A percentile compares a stretch with the other conserved stretches of the same genome.
These are phyloP conservation scores for Acleris cristana DNA, from an alignment of 2,888 invertebrate species.

Conservation along the genomic window DNA sequence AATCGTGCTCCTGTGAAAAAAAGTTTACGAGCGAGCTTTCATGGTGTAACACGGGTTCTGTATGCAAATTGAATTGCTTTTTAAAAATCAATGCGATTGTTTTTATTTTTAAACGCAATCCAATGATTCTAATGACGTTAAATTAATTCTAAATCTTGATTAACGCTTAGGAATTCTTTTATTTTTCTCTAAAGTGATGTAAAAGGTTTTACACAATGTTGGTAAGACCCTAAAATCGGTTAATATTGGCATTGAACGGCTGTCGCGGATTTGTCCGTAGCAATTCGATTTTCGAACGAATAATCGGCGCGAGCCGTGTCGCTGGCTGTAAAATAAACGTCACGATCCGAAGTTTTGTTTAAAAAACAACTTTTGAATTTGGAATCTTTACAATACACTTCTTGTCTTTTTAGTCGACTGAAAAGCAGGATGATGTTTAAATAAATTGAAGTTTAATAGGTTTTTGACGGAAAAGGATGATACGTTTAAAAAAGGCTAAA, in stretches of 20 bases:
- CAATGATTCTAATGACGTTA: too few species aligned
- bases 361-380: conserved; percentile 43
- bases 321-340: conserved; percentile 55
- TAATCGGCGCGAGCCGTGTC: conserved; percentile 56
- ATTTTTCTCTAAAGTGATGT: too few species aligned
- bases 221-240: conserved; percentile 56
- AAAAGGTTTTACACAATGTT: conserved; percentile 6
- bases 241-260: conserved; percentile 78
- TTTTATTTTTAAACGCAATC: background rate
- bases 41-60: conserved; percentile 22
- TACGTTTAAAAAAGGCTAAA: too few species aligned
- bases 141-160: background rate
- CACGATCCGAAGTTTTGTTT: conserved; percentile 53
- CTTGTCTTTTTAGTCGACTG: conserved; percentile 1
- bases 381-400: conserved; percentile 21
- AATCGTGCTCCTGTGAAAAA: conserved; percentile 74
- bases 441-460: too few species aligned
- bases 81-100: background rate
- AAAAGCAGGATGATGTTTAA: too few species aligned
- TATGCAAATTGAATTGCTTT: conserved; percentile 7
- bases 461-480: background rate
- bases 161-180: too few species aligned
- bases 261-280: conserved; percentile 67
- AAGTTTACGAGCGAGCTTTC: conserved; percentile 23
- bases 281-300: conserved; percentile 63